Evolutionary conservation across 2,113 vertebrate species (phyloP).

Genomic region (Diadophis punctatus): DNA sequence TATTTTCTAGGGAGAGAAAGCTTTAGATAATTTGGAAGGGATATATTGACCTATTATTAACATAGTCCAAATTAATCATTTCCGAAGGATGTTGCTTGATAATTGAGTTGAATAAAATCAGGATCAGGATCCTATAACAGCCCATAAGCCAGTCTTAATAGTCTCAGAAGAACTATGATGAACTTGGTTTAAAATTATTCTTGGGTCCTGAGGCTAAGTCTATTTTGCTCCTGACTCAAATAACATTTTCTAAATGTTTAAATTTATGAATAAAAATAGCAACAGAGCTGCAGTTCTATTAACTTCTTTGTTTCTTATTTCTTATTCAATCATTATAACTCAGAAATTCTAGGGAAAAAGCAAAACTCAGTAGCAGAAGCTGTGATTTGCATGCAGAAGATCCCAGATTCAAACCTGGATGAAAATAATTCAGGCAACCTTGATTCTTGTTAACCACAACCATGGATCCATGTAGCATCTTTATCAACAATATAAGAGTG

Average conservation of each 20-base stretch:
- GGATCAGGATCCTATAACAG: neutral
- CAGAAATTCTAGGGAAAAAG: neutral
- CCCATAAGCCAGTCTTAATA: neutral
- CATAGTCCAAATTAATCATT: neutral
- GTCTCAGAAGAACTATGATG: neutral
- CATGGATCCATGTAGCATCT: neutral
- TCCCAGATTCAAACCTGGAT: neutral
- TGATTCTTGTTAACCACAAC: neutral
- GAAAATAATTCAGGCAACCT: neutral
- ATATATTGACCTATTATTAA: neutral
- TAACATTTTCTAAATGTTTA: neutral
- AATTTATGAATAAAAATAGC: neutral
- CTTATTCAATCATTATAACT: neutral
- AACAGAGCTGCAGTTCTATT: neutral
- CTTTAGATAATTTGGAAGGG: neutral
- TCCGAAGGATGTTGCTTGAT: neutral
- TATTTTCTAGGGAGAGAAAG: neutral
- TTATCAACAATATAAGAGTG: neutral
- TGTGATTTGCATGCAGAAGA: neutral
- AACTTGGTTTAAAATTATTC: neutral
- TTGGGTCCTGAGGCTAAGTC: neutral
- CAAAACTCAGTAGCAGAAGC: neutral
- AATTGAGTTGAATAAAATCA: neutral
- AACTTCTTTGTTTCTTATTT: neutral
- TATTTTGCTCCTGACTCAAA: neutral